Base-by-base conservation (phyloP, 1,140 invertebrate genomes). In the Pinna nobilis region DNA sequence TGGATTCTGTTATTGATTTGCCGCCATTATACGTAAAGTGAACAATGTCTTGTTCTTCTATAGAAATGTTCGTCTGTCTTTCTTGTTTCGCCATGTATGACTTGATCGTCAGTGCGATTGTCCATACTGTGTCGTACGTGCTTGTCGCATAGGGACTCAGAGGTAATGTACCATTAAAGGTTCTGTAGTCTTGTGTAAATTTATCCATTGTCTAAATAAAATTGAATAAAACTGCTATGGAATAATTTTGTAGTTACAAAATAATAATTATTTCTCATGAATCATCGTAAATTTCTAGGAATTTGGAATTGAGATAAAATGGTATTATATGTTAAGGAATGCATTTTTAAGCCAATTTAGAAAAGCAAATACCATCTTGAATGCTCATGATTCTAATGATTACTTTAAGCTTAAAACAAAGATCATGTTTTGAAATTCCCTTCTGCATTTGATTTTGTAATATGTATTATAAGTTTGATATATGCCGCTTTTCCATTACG, bases 51-150 rank as follows among this genome's bases (percentile, higher is more conserved):
- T 39, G 5, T 1, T 35, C 41, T n/a, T n/a, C n/a, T n/a, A n/a
- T n/a, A n/a, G 11, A 25, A 3, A 32, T 63, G 11, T 63, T 13
- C 30, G 65, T 33, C n/a, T 49, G 49, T 61, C 13, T 68, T 15
- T 64, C 86, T 78, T 81, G 92, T 90, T 72, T 20, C 28, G 85
- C 64, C 1, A 92, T 90, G 72, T 89, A 89, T 60, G 90, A n/a
- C n/a, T n/a, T 89, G 44, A 96, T 85, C 0, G 94, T 93, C 15
- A 95, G 81, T 0, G 94, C 95, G 74, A 96, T 94, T 0, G 94
- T 93, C 95, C 95, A 97, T 1, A 97, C 92, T 0, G 95, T 95
- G 81, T 97, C 96, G 83, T 96, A 97, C 0, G 94, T 93, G 82
- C 95, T 93, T 0, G 93, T 92, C 0, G 94, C 93, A 81, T 92